A percentile compares a stretch with the other conserved stretches of the same genome.
phyloP scores from a whole-genome alignment of 2,888 invertebrate genomes.

The Torymus aiolomorphi region DNA sequence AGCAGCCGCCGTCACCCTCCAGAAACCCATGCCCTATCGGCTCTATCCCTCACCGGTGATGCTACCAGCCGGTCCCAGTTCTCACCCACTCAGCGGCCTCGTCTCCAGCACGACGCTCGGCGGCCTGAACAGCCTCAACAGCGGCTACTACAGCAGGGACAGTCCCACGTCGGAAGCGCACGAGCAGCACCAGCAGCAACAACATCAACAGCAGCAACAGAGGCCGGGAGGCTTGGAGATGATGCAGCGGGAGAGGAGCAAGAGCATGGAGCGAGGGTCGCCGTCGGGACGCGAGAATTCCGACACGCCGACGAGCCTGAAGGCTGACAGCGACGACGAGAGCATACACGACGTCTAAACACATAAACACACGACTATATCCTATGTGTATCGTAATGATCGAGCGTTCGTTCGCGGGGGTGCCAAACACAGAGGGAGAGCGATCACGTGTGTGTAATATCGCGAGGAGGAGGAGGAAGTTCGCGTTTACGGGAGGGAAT shows the following conservation, averaged over 20 bases:
- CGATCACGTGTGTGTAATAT: too few relatives aligned
- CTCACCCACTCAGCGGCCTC: too few relatives aligned
- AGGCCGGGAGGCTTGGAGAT: constrained; percentile 23
- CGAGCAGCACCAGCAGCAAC: constrained; percentile 66
- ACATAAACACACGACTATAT: neutral
- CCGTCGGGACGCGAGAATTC: constrained; percentile 63
- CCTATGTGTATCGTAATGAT: neutral
- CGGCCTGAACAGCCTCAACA: constrained; percentile 75
- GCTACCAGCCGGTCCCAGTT: constrained; percentile 81
- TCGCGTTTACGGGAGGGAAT: neutral
- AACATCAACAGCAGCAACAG: constrained; percentile 65
- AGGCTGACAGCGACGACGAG: constrained; percentile 73
- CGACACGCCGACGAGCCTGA: constrained; percentile 70
- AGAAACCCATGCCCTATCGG: constrained; percentile 88
- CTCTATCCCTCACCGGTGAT: constrained; percentile 79
- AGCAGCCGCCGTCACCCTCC: constrained; percentile 86
- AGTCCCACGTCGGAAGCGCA: constrained; percentile 14
- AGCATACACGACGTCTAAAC: constrained; percentile 74
- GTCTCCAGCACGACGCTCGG: constrained; percentile 79
- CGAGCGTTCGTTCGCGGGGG: neutral
- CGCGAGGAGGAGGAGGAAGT: neutral
- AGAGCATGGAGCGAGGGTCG: constrained; percentile 66
- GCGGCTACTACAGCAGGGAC: constrained; percentile 49
- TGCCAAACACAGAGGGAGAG: constrained; percentile 17
- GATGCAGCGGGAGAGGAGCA: constrained; percentile 64